Percentiles rank a stretch among this genome's conserved stretches.
phyloP scores from a whole-genome alignment of 2,888 invertebrate species.

The Podabrus alpinus region DNA sequence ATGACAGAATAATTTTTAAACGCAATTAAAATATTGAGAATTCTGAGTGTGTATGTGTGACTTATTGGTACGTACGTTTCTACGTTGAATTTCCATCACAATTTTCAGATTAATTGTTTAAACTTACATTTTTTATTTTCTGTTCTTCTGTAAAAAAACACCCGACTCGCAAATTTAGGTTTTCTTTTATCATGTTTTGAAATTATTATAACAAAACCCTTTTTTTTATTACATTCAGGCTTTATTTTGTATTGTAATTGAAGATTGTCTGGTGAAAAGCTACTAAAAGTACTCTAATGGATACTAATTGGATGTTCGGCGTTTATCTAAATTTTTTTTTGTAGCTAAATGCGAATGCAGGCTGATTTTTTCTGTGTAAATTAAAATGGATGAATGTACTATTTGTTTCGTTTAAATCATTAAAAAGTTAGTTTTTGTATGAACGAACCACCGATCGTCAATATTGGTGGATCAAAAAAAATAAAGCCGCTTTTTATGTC shows the following conservation, averaged over 20 bases:
- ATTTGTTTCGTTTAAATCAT: conserved; percentile 16
- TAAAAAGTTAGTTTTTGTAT: neutral
- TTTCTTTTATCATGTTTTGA: neutral
- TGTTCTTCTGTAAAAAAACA: neutral
- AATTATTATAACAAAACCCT: neutral
- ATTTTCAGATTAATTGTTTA: neutral
- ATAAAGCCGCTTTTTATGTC: neutral
- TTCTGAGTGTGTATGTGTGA: neutral
- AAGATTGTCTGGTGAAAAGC: conserved; percentile 11
- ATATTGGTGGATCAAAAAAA: neutral
- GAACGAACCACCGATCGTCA: neutral
- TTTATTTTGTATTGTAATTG: conserved; percentile 12
- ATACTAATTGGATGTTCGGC: conserved; percentile 18
- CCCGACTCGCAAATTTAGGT: neutral
- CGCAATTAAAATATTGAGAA: neutral
- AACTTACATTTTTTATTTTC: neutral
- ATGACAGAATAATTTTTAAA: neutral
- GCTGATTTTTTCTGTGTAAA: conserved; percentile 15
- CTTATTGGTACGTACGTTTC: neutral
- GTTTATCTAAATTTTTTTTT: conserved; percentile 17
- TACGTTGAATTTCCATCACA: neutral
- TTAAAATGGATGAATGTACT: conserved; percentile 25
- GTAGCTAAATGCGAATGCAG: conserved; percentile 10
- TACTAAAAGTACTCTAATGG: conserved; percentile 17
- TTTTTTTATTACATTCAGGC: neutral